These are phyloP conservation scores for Oryzias curvinotus DNA, from an alignment of 2,113 vertebrate species.

Conservation along the genomic window DNA sequence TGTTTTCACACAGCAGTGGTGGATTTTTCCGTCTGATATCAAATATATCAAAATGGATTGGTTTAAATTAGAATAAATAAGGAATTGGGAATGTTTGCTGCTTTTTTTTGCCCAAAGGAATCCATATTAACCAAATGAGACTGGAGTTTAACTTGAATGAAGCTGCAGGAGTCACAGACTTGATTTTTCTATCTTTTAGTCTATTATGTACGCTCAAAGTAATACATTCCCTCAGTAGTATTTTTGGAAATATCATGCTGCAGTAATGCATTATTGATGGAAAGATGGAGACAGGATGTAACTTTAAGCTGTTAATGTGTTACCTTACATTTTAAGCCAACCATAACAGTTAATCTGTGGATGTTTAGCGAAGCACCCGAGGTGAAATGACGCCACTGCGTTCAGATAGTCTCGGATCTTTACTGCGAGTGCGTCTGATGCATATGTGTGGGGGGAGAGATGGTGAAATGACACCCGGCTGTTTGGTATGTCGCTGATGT, in stretches of 20 bases:
- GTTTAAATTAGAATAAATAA: constrained; percentile 57
- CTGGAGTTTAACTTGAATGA: constrained; percentile 57
- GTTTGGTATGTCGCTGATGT: constrained; percentile 55
- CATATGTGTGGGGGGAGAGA: constrained; percentile 35
- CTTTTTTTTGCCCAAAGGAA: constrained; percentile 18
- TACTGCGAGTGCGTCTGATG: constrained; percentile 34
- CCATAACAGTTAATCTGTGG: constrained; percentile 30
- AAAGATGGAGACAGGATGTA: constrained; percentile 41
- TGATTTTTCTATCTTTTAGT: constrained; percentile 28
- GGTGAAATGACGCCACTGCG: constrained; percentile 20
- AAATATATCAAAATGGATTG: constrained; percentile 56
- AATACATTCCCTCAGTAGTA: constrained; percentile 60
- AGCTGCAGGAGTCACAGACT: constrained; percentile 36
- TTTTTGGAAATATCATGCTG: constrained; percentile 56
- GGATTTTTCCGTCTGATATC: constrained; percentile 34
- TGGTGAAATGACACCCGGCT: constrained; percentile 43
- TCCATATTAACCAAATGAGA: constrained; percentile 55
- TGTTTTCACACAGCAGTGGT: constrained; percentile 26
- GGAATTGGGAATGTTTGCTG: constrained; percentile 23
- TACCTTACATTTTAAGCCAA: constrained; percentile 50
- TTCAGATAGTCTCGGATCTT: constrained; percentile 23
- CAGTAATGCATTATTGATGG: constrained; percentile 67
- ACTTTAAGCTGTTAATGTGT: constrained; percentile 56
- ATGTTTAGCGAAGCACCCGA: constrained; percentile 29
- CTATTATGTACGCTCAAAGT: constrained; percentile 54